A percentile compares a stretch with the other conserved stretches of the same genome.
phyloP scores from a whole-genome alignment of 2,888 invertebrate genomes.

The Rhagophthalmus giganteus region DNA sequence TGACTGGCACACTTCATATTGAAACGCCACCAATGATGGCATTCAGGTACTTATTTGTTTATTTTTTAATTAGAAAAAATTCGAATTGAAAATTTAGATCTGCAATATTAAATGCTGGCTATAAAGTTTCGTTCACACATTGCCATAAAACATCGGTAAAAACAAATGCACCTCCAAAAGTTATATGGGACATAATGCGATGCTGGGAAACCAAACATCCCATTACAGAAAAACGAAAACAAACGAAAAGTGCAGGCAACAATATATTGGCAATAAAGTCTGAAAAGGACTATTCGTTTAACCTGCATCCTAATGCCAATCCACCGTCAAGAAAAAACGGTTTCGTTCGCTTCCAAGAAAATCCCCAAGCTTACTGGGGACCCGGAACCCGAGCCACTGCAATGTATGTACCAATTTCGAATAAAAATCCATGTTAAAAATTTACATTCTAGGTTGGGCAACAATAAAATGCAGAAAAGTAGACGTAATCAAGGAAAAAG shows the following conservation, averaged over 20 bases:
- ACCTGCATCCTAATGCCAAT: slow-evolving; percentile 71
- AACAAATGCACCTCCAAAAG: slow-evolving; percentile 82
- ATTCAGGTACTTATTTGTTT: slow-evolving; percentile 61
- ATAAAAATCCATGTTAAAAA: too few relatives aligned
- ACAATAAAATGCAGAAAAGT: slow-evolving; percentile 64
- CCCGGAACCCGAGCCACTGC: slow-evolving; percentile 81
- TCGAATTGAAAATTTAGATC: slow-evolving; percentile 65
- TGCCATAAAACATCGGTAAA: slow-evolving; percentile 86
- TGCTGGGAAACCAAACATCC: slow-evolving; percentile 76
- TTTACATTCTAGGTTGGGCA: slow-evolving; percentile 60
- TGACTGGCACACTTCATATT: slow-evolving; percentile 73
- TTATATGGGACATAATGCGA: slow-evolving; percentile 92
- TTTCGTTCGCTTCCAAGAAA: slow-evolving; percentile 79
- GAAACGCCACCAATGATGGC: slow-evolving; percentile 70
- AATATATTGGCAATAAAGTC: slow-evolving; percentile 63
- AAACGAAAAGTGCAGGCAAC: slow-evolving; percentile 57
- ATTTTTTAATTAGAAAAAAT: neutral
- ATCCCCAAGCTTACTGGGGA: slow-evolving; percentile 89
- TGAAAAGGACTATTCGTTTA: slow-evolving; percentile 57
- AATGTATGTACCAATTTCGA: too few relatives aligned
- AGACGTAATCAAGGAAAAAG: slow-evolving; percentile 70
- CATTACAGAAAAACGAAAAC: slow-evolving; percentile 63
- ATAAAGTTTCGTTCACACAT: slow-evolving; percentile 90
- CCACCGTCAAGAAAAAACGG: slow-evolving; percentile 75
- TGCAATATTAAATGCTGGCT: slow-evolving; percentile 86